Evolutionary conservation across 2,888 invertebrate species (phyloP).

Genomic region (Omphaloscelis lunosa): DNA sequence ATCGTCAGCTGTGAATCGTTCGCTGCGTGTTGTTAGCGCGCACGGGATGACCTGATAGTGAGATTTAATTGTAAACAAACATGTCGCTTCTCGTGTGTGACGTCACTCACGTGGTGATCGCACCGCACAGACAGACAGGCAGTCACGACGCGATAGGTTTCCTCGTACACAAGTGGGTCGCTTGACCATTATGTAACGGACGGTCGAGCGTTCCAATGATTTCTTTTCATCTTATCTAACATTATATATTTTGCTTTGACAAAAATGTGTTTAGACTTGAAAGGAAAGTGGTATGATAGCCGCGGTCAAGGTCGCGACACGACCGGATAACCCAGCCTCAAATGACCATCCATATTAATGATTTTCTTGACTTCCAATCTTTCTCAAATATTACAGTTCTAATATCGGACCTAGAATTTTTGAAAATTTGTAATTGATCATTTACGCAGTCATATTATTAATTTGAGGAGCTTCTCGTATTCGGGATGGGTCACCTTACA

Average conservation of each 20-base stretch:
- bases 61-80: conserved; percentile 53
- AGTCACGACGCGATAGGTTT: conserved; percentile 35
- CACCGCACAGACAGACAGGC: conserved; percentile 10
- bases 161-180: conserved; percentile 54
- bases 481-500: too few relatives aligned
- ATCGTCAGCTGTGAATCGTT: background rate
- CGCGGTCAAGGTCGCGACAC: conserved; percentile 52
- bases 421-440: background rate
- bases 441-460: background rate
- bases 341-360: background rate
- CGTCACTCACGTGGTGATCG: conserved; percentile 21
- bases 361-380: background rate
- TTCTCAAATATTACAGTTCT: background rate
- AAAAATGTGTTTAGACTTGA: background rate
- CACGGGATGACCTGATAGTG: background rate
- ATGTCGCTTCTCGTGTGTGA: conserved; percentile 26
- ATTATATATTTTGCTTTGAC: conserved; percentile 25
- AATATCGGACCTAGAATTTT: background rate
- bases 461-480: background rate
- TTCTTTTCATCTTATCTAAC: conserved; percentile 51
- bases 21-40: background rate
- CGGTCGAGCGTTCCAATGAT: conserved; percentile 36
- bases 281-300: conserved; percentile 20
- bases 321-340: conserved; percentile 16
- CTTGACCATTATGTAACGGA: conserved; percentile 54